These are phyloP conservation scores for Phymatocera aterrima DNA, from an alignment of 2,888 invertebrate species.

Conservation along the genomic window DNA sequence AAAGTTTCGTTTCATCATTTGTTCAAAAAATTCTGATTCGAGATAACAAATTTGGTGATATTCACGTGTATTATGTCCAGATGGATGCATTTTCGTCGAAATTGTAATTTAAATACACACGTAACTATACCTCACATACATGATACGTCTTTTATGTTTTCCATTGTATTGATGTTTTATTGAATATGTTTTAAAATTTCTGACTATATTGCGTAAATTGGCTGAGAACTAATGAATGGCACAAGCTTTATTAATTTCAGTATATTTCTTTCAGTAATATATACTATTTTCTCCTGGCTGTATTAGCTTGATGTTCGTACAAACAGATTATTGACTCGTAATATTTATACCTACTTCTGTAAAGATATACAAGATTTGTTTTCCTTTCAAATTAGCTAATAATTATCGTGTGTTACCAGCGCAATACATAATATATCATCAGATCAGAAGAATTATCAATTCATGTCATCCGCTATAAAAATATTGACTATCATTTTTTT, in stretches of 20 bases:
- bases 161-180: slow-evolving; percentile 3
- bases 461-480: background rate
- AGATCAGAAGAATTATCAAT: background rate
- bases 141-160: background rate
- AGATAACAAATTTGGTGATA: background rate
- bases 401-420: background rate
- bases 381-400: background rate
- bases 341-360: background rate
- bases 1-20: background rate
- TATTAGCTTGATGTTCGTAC: slow-evolving; percentile 15
- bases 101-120: background rate
- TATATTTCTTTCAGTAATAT: background rate
- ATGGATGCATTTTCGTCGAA: background rate
- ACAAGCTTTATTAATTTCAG: background rate
- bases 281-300: background rate
- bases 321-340: background rate
- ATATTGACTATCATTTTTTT: background rate
- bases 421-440: background rate
- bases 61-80: background rate
- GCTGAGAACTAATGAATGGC: slow-evolving; percentile 31
- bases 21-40: background rate
- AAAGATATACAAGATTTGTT: background rate
- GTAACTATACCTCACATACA: background rate
- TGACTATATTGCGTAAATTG: slow-evolving; percentile 11
- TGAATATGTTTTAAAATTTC: background rate